Percentiles rank a stretch among this genome's conserved stretches.
These are phyloP conservation scores for Lanius ludovicianus DNA, from an alignment of 2,113 vertebrate genomes.

Conservation along the genomic window DNA sequence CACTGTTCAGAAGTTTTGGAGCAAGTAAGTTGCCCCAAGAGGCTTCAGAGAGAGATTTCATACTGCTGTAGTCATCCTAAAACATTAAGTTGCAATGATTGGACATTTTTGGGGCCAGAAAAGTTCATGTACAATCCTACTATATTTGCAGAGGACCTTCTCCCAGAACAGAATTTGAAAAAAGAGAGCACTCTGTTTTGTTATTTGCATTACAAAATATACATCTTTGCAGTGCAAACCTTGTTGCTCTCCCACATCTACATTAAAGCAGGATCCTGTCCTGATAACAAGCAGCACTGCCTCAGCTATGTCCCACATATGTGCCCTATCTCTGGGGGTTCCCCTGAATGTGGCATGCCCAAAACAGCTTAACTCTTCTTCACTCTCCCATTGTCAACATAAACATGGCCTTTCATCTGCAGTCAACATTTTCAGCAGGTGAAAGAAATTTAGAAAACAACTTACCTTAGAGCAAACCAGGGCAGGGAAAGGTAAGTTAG, in stretches of 20 bases:
- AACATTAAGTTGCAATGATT: not conserved
- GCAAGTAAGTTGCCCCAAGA: not conserved
- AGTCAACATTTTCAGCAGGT: not conserved
- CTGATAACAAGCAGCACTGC: not conserved
- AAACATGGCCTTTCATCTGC: not conserved
- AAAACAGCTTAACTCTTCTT: not conserved
- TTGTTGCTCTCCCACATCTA: not conserved
- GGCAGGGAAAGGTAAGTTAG: not conserved
- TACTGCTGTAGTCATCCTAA: not conserved
- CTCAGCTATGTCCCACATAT: not conserved
- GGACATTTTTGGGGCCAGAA: not conserved
- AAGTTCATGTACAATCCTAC: not conserved
- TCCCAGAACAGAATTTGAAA: not conserved
- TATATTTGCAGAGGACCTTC: not conserved
- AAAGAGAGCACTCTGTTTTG: not conserved
- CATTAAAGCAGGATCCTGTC: not conserved
- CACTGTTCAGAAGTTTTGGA: not conserved
- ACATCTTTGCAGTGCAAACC: not conserved
- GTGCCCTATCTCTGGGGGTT: not conserved
- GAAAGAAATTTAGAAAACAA: not conserved
- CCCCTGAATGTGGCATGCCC: accelerated
- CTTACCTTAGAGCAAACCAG: not conserved
- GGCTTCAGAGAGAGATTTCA: not conserved
- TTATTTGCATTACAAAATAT: not conserved
- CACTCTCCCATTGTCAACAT: not conserved